Evolutionary conservation across 2,113 vertebrate genomes (phyloP), one percentile per base, ranked within the genome.

Genomic region (Gasterosteus nipponicus): DNA sequence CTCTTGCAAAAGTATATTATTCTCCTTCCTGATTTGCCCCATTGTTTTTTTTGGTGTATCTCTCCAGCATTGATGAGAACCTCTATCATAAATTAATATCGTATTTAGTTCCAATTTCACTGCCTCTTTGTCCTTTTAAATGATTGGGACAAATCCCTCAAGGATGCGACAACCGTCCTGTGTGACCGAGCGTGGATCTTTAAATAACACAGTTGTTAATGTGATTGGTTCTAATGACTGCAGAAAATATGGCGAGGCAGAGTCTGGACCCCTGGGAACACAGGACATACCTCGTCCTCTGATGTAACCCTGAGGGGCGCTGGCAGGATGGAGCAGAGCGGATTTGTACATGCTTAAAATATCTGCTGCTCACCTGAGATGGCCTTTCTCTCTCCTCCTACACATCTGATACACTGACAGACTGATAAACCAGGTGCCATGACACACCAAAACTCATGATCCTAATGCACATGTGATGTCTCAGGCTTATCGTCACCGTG

Each of bases 161-260:
- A 54, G 38, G 31, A n/a, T 35, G 54, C 10, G 51, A 53, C 29
- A 11, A 33, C 18, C 51, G 31, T 81, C 69, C 31, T 41, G 44
- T 31, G 22, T 67, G 59, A 70, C 46, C 66, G 60, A 73, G 41
- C 11, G 46, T n/a, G 42, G 56, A 22, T 64, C 51, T 72, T 78
- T 77, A 61, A 56, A 77, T 77, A 77, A 61, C 54, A 71, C 29
- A 16, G 56, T 26, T 78, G 26, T 53, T 79, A 73, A 75, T 78
- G 64, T 64, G 46, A 73, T 80, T 60, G 53, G 22, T 69, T 58
- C 64, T 59, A 73, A 59, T 65, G 39, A 41, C 77, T 59, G 53
- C 57, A 51, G 73, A 46, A 84, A 53, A 80, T 58, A 62, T 31
- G 51, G 38, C 39, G 26, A 22, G 19, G 44, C 38, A 19, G 18